Conservation (phyloP, 2,888 invertebrate genomes). For the Galeruca laticollis region DNA sequence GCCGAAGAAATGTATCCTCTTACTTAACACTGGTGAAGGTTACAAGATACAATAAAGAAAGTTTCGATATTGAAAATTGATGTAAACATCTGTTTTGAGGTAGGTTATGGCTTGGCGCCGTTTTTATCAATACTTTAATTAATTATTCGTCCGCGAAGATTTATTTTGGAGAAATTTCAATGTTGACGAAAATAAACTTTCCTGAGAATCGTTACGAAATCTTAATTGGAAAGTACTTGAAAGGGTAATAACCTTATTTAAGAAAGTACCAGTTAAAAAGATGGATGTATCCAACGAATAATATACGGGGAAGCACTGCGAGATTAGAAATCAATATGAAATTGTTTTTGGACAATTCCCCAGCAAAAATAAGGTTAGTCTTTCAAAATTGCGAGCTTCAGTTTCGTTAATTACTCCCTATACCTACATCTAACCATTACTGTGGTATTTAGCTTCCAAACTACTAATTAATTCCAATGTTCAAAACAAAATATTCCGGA, state of each 20-base stretch:
- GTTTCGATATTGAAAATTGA: conserved; percentile 29
- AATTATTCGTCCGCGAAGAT: conserved; percentile 14
- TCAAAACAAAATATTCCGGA: no score
- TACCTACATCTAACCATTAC: no score
- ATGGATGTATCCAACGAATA: no score
- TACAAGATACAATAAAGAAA: conserved; percentile 43
- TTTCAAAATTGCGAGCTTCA: no score
- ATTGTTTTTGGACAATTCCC: no score
- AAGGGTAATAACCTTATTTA: not conserved
- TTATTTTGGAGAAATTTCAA: conserved; percentile 19
- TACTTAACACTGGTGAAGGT: conserved; percentile 40
- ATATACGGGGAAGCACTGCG: no score
- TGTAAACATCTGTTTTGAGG: conserved; percentile 30
- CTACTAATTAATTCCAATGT: no score
- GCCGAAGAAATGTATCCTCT: conserved; percentile 21
- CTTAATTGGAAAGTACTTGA: not conserved
- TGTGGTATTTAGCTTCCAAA: no score
- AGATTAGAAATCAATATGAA: not conserved
- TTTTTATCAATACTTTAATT: conserved; percentile 12
- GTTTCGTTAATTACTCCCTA: no score
- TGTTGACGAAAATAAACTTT: conserved; percentile 8
- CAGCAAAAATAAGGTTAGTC: no score
- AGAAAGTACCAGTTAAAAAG: no score
- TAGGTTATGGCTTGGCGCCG: conserved; percentile 33
- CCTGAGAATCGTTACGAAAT: not conserved